Evolutionary conservation across 1,140 invertebrate genomes (phyloP).

Genomic region (Zaprionus davidi): DNA sequence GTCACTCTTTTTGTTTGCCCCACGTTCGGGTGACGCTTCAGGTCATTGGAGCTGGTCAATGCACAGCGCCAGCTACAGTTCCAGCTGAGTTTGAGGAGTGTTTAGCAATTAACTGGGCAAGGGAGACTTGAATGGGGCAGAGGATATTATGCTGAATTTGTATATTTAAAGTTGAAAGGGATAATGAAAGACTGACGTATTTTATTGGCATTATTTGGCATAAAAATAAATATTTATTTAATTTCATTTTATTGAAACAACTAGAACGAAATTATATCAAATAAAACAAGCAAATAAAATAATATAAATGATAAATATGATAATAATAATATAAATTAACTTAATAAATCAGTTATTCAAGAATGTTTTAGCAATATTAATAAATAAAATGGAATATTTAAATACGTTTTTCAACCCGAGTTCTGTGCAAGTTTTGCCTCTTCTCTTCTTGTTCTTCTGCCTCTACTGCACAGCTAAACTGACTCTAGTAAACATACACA

Average conservation of each 20-base stretch:
- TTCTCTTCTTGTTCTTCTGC: not conserved
- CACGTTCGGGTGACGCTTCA: conserved; percentile 20
- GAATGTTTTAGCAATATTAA: too few species aligned
- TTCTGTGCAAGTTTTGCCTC: not conserved
- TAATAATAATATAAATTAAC: too few species aligned
- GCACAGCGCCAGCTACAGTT: not conserved
- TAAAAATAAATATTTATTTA: not conserved
- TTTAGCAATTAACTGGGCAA: not conserved
- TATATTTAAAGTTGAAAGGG: not conserved
- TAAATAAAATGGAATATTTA: too few species aligned
- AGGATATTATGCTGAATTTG: not conserved
- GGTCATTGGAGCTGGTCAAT: conserved; percentile 34
- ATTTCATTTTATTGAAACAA: not conserved
- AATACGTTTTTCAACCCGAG: not conserved
- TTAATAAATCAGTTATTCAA: too few species aligned
- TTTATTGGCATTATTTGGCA: not conserved
- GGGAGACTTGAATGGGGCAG: not conserved
- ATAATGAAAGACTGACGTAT: not conserved
- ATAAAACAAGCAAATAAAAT: too few species aligned
- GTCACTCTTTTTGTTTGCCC: conserved; percentile 25
- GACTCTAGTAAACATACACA: not conserved
- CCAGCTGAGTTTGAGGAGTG: not conserved
- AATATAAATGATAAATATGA: too few species aligned
- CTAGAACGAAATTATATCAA: too few species aligned
- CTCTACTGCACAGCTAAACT: not conserved